A percentile compares a stretch with the other conserved stretches of the same genome.
Conservation (phyloP, 1,140 invertebrate species). For the Psilanteris sp. region DNA sequence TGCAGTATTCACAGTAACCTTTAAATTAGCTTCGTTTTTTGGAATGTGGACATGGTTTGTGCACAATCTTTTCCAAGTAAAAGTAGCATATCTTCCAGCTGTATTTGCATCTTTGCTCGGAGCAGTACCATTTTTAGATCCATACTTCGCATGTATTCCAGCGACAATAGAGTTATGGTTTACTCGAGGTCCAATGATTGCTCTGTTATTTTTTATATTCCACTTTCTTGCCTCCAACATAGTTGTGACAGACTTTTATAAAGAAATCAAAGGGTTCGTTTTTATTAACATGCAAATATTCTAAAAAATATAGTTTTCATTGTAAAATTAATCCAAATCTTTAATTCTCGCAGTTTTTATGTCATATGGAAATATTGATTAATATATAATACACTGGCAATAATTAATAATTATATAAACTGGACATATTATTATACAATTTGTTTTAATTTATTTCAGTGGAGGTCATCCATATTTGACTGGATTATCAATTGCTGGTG, state of each 20-base stretch:
- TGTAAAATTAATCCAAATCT: too few relatives aligned
- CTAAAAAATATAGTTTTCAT: too few relatives aligned
- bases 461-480: conserved; percentile 98
- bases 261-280: conserved; percentile 95
- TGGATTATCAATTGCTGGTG: conserved; percentile 98
- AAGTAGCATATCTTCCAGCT: conserved; percentile 97
- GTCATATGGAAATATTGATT: too few relatives aligned
- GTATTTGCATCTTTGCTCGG: conserved; percentile 94
- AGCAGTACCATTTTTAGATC: conserved; percentile 95
- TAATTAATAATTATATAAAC: too few relatives aligned
- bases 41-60: conserved; percentile 99
- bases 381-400: too few relatives aligned
- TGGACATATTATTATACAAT: too few relatives aligned
- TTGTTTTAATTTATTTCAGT: conserved; percentile 78
- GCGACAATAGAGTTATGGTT: conserved; percentile 96
- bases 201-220: conserved; percentile 88
- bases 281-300: too few relatives aligned
- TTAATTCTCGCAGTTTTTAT: too few relatives aligned
- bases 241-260: conserved; percentile 97
- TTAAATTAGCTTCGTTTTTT: conserved; percentile 98
- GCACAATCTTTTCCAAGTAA: conserved; percentile 96
- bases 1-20: conserved; percentile 94
- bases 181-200: conserved; percentile 86
- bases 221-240: conserved; percentile 94
- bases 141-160: conserved; percentile 96